Evolutionary conservation across 2,797 vertebrate genomes (phyloP).

Genomic region (Eleutherodactylus coqui): DNA sequence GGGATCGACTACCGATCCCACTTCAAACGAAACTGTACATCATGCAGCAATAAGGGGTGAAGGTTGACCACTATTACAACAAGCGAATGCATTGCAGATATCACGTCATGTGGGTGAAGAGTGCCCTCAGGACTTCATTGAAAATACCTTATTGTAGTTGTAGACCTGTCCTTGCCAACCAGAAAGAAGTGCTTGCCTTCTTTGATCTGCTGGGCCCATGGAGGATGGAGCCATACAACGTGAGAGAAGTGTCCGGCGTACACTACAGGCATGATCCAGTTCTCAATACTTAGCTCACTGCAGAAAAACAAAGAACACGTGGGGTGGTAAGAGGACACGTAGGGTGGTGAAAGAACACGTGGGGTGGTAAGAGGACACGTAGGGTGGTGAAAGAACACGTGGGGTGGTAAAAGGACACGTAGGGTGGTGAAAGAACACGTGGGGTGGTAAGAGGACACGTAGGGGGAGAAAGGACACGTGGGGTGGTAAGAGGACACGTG

Average conservation of each 20-base stretch:
- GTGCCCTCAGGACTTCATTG: background rate
- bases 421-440: background rate
- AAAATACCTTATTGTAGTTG: slow-evolving; percentile 80
- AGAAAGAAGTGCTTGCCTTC: slow-evolving; percentile 78
- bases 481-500: background rate
- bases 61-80: too few relatives aligned
- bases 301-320: slow-evolving; percentile 20
- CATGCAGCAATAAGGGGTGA: too few relatives aligned
- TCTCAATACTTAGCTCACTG: slow-evolving; percentile 92
- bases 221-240: slow-evolving; percentile 91
- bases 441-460: background rate
- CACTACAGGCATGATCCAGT: slow-evolving; percentile 97
- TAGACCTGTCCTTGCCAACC: slow-evolving; percentile 78
- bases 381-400: background rate
- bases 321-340: background rate
- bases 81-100: too few relatives aligned
- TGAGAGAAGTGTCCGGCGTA: slow-evolving; percentile 93
- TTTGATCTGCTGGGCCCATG: slow-evolving; percentile 83
- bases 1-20: too few relatives aligned
- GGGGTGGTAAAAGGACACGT: background rate
- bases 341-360: background rate
- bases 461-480: background rate
- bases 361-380: background rate
- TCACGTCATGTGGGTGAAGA: background rate
- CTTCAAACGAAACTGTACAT: too few relatives aligned